Evolutionary conservation across 2,797 vertebrate genomes (phyloP), one percentile per base, ranked within the genome.

Genomic region (Falco cherrug): DNA sequence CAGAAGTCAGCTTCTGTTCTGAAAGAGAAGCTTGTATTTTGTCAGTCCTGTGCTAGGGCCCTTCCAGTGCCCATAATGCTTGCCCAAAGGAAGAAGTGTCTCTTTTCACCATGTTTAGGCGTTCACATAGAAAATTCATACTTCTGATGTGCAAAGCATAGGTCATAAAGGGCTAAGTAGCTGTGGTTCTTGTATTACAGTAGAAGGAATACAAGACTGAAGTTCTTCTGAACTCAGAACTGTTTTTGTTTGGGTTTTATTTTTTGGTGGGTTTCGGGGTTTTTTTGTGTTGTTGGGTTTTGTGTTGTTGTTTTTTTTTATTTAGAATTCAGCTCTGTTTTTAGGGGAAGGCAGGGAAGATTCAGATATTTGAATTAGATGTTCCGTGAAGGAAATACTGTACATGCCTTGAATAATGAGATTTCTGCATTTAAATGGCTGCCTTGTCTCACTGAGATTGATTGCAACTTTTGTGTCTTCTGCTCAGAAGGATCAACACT

Each of bases 331-430:
- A 74, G 4, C 22, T 57, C 1, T 64, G 21, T 37, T 74, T 48
- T 41, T 14, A 11, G 4, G 11, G 5, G 3, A 18, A 16, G 3
- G 5, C 5, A 5, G 4, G 5, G 3, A 16, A 16, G 7, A 54
- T 41, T 25, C 20, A 67, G 33, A 28, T 84, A 25, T 77, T 75
- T 63, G 24, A 90, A 33, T 68, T 67, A 54, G 41, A 56, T 11
- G 3, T 50, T 84, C n/a, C 24, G 37, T 31, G 45, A 60, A 71
- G n/a, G 43, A 81, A 71, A 50, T 16, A 16, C 35, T 88, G 26
- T 68, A 47, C 17, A 13, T 61, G 35, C 19, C 22, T 81, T 73
- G 51, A 89, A 37, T 82, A 92, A 41, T 69, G 33, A 24, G 14
- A 35, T 63, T 90, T 91, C 59, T 92, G 63, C 47, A 73, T 22